Conservation (phyloP, 2,113 vertebrate genomes). For the Campylomormyrus tamandua region DNA sequence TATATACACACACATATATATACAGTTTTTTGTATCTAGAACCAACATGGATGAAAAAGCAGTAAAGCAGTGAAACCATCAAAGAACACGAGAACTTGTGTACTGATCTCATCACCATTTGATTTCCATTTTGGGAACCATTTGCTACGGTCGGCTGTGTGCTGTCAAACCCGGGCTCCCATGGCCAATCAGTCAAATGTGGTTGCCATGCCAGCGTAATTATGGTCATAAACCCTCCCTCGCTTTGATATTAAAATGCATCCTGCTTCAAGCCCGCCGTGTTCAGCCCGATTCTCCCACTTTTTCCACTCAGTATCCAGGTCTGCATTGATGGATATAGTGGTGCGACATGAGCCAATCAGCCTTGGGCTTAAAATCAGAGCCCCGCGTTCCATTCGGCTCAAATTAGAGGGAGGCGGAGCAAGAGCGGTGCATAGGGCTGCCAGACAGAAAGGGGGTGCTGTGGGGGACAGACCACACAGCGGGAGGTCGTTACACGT, state of each 20-base stretch:
- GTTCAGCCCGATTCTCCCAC: neutral
- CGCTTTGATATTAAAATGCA: neutral
- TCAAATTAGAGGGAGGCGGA: neutral
- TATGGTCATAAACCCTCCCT: constrained; percentile 3
- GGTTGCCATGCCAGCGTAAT: neutral
- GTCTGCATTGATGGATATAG: neutral
- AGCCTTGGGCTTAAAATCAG: neutral
- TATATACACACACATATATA: too few relatives aligned
- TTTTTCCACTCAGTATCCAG: neutral
- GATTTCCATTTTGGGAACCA: neutral
- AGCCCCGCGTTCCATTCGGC: neutral
- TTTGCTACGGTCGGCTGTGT: neutral
- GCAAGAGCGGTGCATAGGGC: too few relatives aligned
- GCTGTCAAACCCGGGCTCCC: neutral
- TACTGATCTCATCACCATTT: neutral
- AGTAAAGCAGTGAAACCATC: neutral
- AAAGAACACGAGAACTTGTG: neutral
- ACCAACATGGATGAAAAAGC: neutral
- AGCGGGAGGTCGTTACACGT: neutral
- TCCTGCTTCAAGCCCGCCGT: neutral
- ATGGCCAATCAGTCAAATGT: neutral
- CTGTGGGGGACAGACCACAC: neutral
- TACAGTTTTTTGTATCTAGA: neutral
- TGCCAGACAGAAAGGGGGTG: neutral
- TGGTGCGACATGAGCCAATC: neutral